phyloP scores from a whole-genome alignment of 1,140 invertebrate genomes.

The Scylla paramamosain region DNA sequence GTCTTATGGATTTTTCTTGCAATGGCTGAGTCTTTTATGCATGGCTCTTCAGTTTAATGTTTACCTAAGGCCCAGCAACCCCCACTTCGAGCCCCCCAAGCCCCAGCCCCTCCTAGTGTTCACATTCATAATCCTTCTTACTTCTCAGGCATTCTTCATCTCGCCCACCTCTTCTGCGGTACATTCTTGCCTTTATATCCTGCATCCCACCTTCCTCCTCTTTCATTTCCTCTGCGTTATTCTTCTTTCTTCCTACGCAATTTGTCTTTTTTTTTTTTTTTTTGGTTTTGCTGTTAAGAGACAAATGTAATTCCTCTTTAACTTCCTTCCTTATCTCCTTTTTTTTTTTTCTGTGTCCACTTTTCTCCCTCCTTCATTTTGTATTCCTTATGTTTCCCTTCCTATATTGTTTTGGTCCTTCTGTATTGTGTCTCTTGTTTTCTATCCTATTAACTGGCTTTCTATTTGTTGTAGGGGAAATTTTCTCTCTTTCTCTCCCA shows the following conservation, averaged over 20 bases:
- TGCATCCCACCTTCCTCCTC: background rate
- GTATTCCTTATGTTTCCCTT: too few relatives aligned
- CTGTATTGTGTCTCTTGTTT: too few relatives aligned
- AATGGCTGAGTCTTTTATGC: background rate
- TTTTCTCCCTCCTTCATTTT: conserved; percentile 19
- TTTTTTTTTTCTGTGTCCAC: background rate
- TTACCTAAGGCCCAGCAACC: background rate
- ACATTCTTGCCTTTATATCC: background rate
- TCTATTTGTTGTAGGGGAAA: too few relatives aligned
- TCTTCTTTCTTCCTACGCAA: background rate
- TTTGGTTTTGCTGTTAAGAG: background rate
- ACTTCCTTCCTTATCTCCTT: background rate
- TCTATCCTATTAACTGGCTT: too few relatives aligned
- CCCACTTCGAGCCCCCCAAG: background rate
- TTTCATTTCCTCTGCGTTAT: background rate
- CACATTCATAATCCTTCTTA: background rate
- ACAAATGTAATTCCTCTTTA: background rate
- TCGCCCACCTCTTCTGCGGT: background rate
- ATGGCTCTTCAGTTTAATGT: background rate
- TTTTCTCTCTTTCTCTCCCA: too few relatives aligned
- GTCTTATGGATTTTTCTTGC: background rate
- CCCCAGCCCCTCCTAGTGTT: too few relatives aligned
- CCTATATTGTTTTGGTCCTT: too few relatives aligned
- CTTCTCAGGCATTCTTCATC: background rate
- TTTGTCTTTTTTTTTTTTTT: background rate